These are phyloP conservation scores for Teinopalpus imperialis DNA, from an alignment of 2,888 invertebrate species.

Conservation along the genomic window DNA sequence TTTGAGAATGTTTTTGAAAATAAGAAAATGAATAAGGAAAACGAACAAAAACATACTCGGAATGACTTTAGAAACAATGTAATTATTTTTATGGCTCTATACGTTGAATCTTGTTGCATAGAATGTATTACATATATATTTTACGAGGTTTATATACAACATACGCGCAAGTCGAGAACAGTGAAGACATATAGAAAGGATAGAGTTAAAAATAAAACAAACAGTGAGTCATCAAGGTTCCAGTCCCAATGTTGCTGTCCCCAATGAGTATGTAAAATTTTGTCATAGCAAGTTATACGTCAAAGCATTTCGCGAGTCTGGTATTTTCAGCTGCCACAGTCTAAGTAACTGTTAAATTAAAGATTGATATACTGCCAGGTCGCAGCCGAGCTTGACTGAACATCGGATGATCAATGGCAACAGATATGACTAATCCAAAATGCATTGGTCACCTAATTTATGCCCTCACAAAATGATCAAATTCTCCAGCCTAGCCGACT, in stretches of 20 bases:
- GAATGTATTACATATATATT: background rate
- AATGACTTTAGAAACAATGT: no score
- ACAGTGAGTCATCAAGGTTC: conserved; percentile 13
- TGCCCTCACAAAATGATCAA: no score
- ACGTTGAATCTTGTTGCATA: conserved; percentile 1
- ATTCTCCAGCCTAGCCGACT: no score
- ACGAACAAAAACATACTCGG: no score
- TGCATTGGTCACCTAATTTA: no score
- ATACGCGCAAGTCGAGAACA: conserved; percentile 1
- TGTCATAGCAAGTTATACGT: background rate
- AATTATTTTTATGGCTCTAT: no score
- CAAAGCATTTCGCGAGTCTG: background rate
- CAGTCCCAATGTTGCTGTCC: conserved; percentile 5
- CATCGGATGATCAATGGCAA: no score
- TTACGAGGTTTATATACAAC: background rate
- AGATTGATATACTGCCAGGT: no score
- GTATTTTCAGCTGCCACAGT: background rate
- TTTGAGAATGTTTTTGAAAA: no score
- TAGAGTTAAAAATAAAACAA: conserved; percentile 6
- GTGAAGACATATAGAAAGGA: background rate
- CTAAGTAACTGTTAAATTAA: conserved; percentile 5
- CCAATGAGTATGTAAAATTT: background rate
- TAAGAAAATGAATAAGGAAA: no score
- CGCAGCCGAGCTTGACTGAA: no score
- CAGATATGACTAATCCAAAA: no score